Conservation (phyloP, 2,888 invertebrate species). For the Panzeria rudis region DNA sequence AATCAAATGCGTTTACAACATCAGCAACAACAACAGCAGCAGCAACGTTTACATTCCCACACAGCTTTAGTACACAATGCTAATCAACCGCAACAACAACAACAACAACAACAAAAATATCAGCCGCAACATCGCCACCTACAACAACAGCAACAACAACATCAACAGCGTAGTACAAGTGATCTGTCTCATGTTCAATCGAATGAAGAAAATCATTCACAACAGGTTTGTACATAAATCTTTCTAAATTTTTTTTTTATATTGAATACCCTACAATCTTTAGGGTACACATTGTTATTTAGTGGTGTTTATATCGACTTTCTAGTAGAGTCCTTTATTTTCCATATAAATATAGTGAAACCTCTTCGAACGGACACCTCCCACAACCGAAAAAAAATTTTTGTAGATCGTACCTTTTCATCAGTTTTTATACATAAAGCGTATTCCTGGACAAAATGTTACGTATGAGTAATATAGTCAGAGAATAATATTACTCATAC, state of each 20-base stretch:
- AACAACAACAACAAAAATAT: conserved; percentile 70
- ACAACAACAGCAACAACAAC: conserved; percentile 69
- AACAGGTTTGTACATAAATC: conserved; percentile 72
- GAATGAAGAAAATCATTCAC: conserved; percentile 72
- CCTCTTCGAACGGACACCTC: too few species aligned
- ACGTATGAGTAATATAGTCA: too few species aligned
- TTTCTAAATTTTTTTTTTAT: conserved; percentile 2
- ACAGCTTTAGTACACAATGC: conserved; percentile 62
- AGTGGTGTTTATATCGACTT: too few species aligned
- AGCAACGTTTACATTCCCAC: conserved; percentile 68
- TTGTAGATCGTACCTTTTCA: too few species aligned
- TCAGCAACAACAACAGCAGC: conserved; percentile 61
- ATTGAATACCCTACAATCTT: conserved; percentile 2
- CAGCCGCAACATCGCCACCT: conserved; percentile 52
- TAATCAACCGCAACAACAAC: conserved; percentile 66
- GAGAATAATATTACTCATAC: too few species aligned
- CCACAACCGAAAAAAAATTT: too few species aligned
- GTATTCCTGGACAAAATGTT: too few species aligned
- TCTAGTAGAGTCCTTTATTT: too few species aligned
- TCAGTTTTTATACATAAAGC: too few species aligned
- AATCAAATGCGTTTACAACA: conserved; percentile 67
- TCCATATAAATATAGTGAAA: too few species aligned
- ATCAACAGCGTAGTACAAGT: conserved; percentile 71
- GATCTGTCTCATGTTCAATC: conserved; percentile 72
- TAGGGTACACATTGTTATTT: background rate